Evolutionary conservation across 2,888 invertebrate genomes (phyloP), one percentile per base, ranked within the genome.

Genomic region (Eulithis prunata): DNA sequence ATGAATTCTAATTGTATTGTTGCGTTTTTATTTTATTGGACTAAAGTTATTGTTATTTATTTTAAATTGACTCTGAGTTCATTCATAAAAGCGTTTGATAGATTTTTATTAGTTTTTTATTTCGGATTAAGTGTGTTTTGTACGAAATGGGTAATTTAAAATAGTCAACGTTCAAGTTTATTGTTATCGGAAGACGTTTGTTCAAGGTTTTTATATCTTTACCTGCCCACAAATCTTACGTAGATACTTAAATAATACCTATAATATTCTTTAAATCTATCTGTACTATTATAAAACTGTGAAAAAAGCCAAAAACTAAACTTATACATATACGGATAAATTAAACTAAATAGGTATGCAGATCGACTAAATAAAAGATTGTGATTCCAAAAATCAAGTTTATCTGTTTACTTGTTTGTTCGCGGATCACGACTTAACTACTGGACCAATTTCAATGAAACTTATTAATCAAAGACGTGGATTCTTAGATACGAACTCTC

Each of bases 1-100:
- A 71, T 66, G 60, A 60, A 51, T 71, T 57, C 68, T 68, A 64
- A 71, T 69, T 66, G 71, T 58, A 60, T 61, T 69, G 71, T 72
- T 72, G 43, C 66, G 60, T 54, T 66, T 61, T 68, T 62, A 51
- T 58, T 62, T 64, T 14, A 57, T 52, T 59, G 12, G 43, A 32
- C 28, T 45, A 38, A 64, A 57, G 51, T 68, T 65, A 56, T 64
- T 62, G 62, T 64, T 66, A 69, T 66, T 57, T 63, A 63, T 70
- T 65, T 70, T 62, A 67, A 65, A 61, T 57, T 61, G 68, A 8
- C 57, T 54, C 43, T 53, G 38, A 52, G 49, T 52, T 66, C 55
- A 56, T 56, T 59, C 62, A 38, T 45, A 58, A 61, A 57, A 47
- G 41, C 38, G 28, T 46, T 41, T 62, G 58, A 52, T 57, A 53